Evolutionary conservation across 2,888 invertebrate genomes (phyloP), one percentile per base, ranked within the genome.

Genomic region (Eremobia ochroleuca): DNA sequence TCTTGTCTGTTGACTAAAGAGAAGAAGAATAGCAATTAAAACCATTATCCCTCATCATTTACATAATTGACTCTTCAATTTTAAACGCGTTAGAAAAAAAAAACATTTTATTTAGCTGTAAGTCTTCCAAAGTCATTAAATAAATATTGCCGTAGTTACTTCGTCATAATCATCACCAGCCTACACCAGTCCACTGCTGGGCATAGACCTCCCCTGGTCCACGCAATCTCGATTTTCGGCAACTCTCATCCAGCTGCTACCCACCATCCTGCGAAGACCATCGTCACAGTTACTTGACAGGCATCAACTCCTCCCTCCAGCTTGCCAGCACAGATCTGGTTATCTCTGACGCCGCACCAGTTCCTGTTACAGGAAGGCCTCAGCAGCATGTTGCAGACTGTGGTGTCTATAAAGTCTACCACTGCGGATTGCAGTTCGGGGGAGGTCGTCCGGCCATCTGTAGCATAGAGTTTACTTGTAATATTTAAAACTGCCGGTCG

Each of bases 271-370:
- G 6, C 21, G 49, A 21, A 49, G 46, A 49, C 2, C 46, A 5
- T 21, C 21, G 49, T 8, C 4, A 25, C 25, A 31, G 13, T 67
- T 25, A 95, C 95, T 92, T 94, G 92, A 81, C 96, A 96, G 52
- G 94, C 90, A 73, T 96, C 95, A 0, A 93, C 93, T 5, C 94
- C 95, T 11, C 96, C 96, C 28, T 85, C 87, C 46, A 95, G 76
- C 15, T 92, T 92, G 5, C 95, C 96, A 72, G 95, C 95, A 79
- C 95, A 96, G 4, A 96, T 74, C 87, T 96, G 95, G 49, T 93
- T 87, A 0, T 92, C 87, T 15, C 88, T 82, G 2, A 95, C 61
- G 0, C 95, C 94, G 21, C 91, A 90, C 93, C 93, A 94, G 71
- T 92, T 85, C 31, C 95, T 87, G 76, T 93, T 92, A 77, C 92